These are phyloP conservation scores for Vesta saturnalis DNA, from an alignment of 2,888 invertebrate genomes.

Conservation along the genomic window DNA sequence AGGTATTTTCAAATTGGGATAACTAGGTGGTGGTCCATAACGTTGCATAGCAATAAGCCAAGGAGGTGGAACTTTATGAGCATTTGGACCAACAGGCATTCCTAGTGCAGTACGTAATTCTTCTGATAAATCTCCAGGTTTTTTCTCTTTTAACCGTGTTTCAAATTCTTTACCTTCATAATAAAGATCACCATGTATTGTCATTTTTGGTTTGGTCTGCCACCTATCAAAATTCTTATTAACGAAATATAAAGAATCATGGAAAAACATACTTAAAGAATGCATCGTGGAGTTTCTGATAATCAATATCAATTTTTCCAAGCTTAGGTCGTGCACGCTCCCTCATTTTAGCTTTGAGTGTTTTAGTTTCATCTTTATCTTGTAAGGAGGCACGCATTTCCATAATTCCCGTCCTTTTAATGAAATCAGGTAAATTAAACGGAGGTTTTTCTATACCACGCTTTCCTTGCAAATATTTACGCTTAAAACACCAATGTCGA, in stretches of 20 bases:
- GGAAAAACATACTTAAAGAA: slow-evolving; percentile 84
- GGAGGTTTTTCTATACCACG: slow-evolving; percentile 99
- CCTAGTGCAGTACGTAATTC: slow-evolving; percentile 96
- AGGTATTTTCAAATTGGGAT: slow-evolving; percentile 97
- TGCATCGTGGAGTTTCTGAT: slow-evolving; percentile 98
- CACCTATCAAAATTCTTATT: too few species aligned
- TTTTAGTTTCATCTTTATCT: slow-evolving; percentile 96
- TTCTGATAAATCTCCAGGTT: slow-evolving; percentile 97
- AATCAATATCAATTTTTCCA: slow-evolving; percentile 99
- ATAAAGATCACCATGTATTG: slow-evolving; percentile 98
- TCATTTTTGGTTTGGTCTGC: slow-evolving; percentile 99
- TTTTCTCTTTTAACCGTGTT: slow-evolving; percentile 96
- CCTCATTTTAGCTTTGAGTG: slow-evolving; percentile 96
- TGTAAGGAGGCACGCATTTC: slow-evolving; percentile 99
- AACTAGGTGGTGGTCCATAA: slow-evolving; percentile 99
- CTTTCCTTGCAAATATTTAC: slow-evolving; percentile 87
- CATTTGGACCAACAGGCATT: slow-evolving; percentile 97
- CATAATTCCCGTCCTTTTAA: slow-evolving; percentile 99
- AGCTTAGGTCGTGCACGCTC: slow-evolving; percentile 96
- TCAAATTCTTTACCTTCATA: slow-evolving; percentile 99
- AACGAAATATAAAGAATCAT: neutral
- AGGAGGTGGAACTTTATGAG: slow-evolving; percentile 92
- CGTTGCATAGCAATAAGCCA: slow-evolving; percentile 98
- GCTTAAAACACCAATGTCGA: slow-evolving; percentile 97
- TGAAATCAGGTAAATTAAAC: slow-evolving; percentile 98